A percentile compares a stretch with the other conserved stretches of the same genome.
Conservation (phyloP, 1,140 invertebrate species). For the Himalopsyche phryganea region DNA sequence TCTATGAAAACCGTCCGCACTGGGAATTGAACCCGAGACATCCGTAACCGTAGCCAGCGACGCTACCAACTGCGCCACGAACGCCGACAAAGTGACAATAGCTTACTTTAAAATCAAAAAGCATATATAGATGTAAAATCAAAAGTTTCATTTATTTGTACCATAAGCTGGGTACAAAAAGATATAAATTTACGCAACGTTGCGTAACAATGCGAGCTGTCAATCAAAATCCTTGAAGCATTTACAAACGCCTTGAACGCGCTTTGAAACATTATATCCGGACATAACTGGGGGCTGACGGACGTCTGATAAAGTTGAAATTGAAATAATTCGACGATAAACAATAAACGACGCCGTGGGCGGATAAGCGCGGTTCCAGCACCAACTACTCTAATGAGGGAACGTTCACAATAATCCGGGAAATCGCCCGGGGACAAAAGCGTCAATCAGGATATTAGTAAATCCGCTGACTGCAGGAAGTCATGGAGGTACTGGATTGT, state of each 20-base stretch:
- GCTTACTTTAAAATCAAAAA: too few relatives aligned
- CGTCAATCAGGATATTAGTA: slow-evolving; percentile 34
- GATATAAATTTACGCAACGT: not conserved
- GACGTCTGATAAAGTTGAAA: slow-evolving; percentile 9
- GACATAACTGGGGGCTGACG: not conserved
- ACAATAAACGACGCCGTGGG: slow-evolving; percentile 18
- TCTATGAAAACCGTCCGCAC: too few relatives aligned
- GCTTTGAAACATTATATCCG: not conserved
- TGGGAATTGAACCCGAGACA: too few relatives aligned
- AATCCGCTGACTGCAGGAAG: slow-evolving; percentile 25
- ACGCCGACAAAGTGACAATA: too few relatives aligned
- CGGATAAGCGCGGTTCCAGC: not conserved
- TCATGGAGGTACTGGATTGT: not conserved
- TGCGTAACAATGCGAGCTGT: not conserved
- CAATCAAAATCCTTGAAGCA: not conserved
- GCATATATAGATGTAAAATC: too few relatives aligned
- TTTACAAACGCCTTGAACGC: not conserved
- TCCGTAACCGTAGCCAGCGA: too few relatives aligned
- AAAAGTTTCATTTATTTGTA: too few relatives aligned
- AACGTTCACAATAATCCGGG: slow-evolving; percentile 29
- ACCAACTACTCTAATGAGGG: slow-evolving; percentile 18
- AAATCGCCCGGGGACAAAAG: slow-evolving; percentile 32
- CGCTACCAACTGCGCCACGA: too few relatives aligned
- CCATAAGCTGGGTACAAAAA: too few relatives aligned
- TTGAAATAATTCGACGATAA: slow-evolving; percentile 13